Percentiles rank a stretch among this genome's conserved stretches.
phyloP scores from a whole-genome alignment of 2,888 invertebrate genomes.

The Nomada lathburiana region DNA sequence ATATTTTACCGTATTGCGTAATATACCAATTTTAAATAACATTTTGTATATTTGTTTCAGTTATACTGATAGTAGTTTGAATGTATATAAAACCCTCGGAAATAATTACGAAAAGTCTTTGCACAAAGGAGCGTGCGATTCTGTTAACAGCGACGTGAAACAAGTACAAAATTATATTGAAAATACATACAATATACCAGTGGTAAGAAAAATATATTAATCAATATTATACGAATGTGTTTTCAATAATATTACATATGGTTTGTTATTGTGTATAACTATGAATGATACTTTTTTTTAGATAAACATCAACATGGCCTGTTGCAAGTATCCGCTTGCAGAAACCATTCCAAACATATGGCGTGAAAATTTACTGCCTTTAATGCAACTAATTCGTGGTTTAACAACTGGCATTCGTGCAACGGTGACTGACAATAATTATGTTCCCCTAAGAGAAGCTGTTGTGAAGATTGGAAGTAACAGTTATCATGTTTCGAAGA shows the following conservation, averaged over 20 bases:
- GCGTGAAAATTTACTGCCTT: constrained; percentile 80
- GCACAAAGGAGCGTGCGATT: constrained; percentile 77
- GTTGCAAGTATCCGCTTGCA: constrained; percentile 92
- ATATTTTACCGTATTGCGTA: not conserved
- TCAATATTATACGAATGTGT: not conserved
- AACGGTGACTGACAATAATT: constrained; percentile 87
- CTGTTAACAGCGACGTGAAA: constrained; percentile 71
- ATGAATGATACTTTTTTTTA: constrained; percentile 52
- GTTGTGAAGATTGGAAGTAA: constrained; percentile 88
- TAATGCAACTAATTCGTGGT: constrained; percentile 77
- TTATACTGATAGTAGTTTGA: constrained; percentile 85
- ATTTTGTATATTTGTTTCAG: constrained; percentile 81
- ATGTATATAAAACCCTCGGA: constrained; percentile 79
- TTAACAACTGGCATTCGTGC: constrained; percentile 79
- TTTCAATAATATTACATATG: not conserved
- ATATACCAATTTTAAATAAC: constrained; percentile 4
- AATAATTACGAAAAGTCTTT: constrained; percentile 85
- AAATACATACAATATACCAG: constrained; percentile 88
- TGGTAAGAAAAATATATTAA: constrained; percentile 80
- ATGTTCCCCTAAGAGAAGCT: constrained; percentile 89
- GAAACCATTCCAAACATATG: constrained; percentile 80
- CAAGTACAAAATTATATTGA: constrained; percentile 84
- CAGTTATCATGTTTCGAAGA: constrained; percentile 88
- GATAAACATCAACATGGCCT: constrained; percentile 86
- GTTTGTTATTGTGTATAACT: not conserved